Base-by-base conservation (phyloP, 2,888 invertebrate genomes). In the Mesopsocus fuscifrons region DNA sequence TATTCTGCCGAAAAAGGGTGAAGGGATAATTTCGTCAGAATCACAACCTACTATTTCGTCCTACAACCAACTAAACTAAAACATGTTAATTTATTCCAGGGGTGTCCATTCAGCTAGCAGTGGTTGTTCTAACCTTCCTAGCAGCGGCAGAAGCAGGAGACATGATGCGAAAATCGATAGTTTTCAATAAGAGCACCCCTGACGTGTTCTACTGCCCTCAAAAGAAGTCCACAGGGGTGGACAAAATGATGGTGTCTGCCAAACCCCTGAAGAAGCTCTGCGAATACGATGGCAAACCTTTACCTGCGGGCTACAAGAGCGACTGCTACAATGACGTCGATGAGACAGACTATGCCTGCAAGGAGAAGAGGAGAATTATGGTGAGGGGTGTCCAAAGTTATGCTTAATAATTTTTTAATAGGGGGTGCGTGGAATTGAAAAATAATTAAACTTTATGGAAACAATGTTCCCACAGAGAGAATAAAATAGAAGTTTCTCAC, bases 251-350 rank as follows among this genome's bases (percentile, higher is more conserved):
- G 48, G 79, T 80, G 22, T 69, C 69, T 52, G 72, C 77, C 1
- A 66, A 71, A 47, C 75, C 80, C 1, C 57, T 82, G 45, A 71
- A 72, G 46, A 76, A 74, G 55, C 64, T 82, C 3, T 82, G 82
- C 54, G 79, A 82, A 58, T 77, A 71, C 53, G 77, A 77, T 55
- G 80, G 80, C 6, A 68, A 68, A 46, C 66, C 69, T 34, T 58
- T 79, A 46, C 81, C 81, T 1, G 69, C 71, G 49, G 74, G 77
- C 53, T 78, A 78, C 61, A 77, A 77, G 58, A 75, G 77, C 41
- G 82, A 81, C 54, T 82, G 82, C 54, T 82, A 78, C 61, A 74
- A 78, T 57, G 78, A 82, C 57, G 72, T 81, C 15, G 81, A 81
- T 58, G 82, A 82, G 60, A 71, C 75, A 18, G 75, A 77, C 49